Evolutionary conservation across 2,888 invertebrate genomes (phyloP).

Genomic region (Aphidius colemani): DNA sequence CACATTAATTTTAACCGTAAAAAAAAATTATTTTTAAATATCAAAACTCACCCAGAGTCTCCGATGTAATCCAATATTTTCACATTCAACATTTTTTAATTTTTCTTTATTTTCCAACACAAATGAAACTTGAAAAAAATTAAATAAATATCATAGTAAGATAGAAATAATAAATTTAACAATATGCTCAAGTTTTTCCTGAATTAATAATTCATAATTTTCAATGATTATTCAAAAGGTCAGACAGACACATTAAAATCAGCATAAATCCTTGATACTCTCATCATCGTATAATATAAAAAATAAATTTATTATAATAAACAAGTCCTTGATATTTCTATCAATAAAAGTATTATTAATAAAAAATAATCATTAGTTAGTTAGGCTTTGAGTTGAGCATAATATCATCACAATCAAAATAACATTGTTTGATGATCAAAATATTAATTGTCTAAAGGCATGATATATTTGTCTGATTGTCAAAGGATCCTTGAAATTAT

Average conservation of each 20-base stretch:
- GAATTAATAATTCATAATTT: too few species aligned
- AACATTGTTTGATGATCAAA: too few species aligned
- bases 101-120: not conserved
- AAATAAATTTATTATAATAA: not conserved
- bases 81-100: slow-evolving; percentile 52
- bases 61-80: slow-evolving; percentile 58
- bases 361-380: too few species aligned
- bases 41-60: slow-evolving; percentile 53
- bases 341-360: too few species aligned
- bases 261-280: not conserved
- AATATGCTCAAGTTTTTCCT: not conserved
- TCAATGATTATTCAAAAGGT: not conserved
- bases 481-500: too few species aligned
- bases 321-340: too few species aligned
- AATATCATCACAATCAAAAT: too few species aligned
- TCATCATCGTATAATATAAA: not conserved
- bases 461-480: too few species aligned
- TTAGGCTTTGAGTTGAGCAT: too few species aligned
- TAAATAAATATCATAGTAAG: not conserved
- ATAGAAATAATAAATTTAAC: not conserved
- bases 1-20: too few species aligned
- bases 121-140: not conserved
- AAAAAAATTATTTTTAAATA: not conserved
- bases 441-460: too few species aligned
- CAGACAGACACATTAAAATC: not conserved